Base-by-base conservation (phyloP, 2,888 invertebrate species). In the Agrilus mali region DNA sequence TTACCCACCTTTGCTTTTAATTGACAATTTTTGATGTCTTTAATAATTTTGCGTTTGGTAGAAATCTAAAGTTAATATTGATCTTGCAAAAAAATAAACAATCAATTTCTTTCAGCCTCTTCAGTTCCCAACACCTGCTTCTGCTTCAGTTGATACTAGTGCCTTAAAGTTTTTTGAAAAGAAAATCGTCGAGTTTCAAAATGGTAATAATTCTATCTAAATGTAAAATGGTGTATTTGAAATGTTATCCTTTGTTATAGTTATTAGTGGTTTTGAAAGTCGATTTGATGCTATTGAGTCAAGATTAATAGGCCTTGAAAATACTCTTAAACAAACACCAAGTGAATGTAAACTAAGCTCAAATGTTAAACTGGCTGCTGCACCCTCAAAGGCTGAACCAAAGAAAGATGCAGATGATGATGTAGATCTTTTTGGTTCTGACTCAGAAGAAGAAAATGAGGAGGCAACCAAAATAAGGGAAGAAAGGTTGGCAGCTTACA, bases 401-500 rank as follows among this genome's bases (percentile, higher is more conserved):
- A 60, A 61, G 38, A 69, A 73, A 15, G 78, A 78, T 43, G 78
- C 78, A 43, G 83, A 85, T 60, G 81, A 82, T 65, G 86, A 81
- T 57, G 80, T 88, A 7, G 86, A 88, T 66, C 71, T 87, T 1
- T 87, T 87, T 66, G 86, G 77, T 32, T 86, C 86, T 39, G 87
- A 86, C 54, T 84, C 84, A 53, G 86, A 82, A 63, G 85, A 82
- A 58, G 81, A 77, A 66, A 75, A 72, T 54, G 86, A 77, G 50
- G 86, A 82, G 48, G 81, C 82, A 44, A 80, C 74, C 48, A 84
- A 76, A 69, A 67, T 84, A 55, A 82, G 78, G 60, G 85, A 90
- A 62, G 84, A 90, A 65, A 77, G 94, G 44, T 69, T 96, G 43
- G 84, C 86, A 49, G 92, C 86, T 37, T 95, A 96, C 64, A 79